Base-by-base conservation (phyloP, 2,888 invertebrate genomes). In the Erynnis tages region DNA sequence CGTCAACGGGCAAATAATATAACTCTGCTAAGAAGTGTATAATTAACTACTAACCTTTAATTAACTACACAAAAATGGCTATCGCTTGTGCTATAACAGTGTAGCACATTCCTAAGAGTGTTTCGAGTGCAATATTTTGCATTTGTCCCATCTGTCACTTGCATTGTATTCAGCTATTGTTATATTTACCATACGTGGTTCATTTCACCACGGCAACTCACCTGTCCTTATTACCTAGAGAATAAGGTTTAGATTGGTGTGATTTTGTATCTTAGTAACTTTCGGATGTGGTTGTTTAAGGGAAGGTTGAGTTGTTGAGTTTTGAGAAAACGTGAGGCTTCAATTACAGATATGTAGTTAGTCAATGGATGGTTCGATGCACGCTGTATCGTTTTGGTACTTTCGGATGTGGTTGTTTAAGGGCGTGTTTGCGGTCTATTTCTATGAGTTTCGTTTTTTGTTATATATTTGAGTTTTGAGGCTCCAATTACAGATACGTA, bases 401-500 rank as follows among this genome's bases (percentile, higher is more conserved):
- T 25, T 25, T 37, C 46, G 46, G 46, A 46, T 46, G 46, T 37
- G 50, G 50, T 37, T 52, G 37, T 44, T 44, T 43, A 37, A 21
- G 44, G 43, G 35, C 35, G 43, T 34, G 35, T 38, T 35, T 50
- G 50, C 43, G 50, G 50, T 44, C 19, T 2, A 8, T 37, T 50
- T 44, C 50, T 52, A 44, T 52, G 37, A 44, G 50, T 50, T 43
- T 43, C 50, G 34, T 43, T 44, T 44, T 44, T 52, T 27, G 29
- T 52, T 52, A 37, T 35, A 37, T 23, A 37, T 52, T 52, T 44
- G 37, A 52, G 37, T 11, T 23, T 43, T 11, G 17, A 8, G 50
- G 44, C 14, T 52, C 43, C 35, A 37, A 52, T 52, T 52, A 52
- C 50, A 10, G 5, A 27, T 30, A 11, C 30, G 35, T 29, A 19